phyloP scores from a whole-genome alignment of 2,113 vertebrate species.

The Galeopterus variegatus region DNA sequence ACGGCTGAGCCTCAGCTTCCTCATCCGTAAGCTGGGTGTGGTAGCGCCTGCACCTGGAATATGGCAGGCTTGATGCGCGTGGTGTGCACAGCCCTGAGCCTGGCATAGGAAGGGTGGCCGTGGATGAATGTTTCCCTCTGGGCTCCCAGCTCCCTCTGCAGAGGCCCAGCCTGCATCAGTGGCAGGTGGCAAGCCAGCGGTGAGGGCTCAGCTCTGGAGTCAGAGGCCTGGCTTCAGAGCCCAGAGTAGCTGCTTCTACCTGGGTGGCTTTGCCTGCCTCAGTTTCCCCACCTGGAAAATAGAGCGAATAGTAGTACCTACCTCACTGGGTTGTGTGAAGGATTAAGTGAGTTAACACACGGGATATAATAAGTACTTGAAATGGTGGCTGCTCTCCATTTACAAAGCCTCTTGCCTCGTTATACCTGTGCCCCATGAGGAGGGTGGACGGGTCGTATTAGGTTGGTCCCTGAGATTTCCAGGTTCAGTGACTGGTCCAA shows the following conservation, averaged over 20 bases:
- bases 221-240: no score
- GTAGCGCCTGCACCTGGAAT: rapidly evolving
- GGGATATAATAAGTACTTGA: rapidly evolving
- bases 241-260: background rate
- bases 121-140: rapidly evolving
- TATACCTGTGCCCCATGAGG: rapidly evolving
- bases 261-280: background rate
- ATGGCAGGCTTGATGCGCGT: rapidly evolving
- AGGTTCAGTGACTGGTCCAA: rapidly evolving
- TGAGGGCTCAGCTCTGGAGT: background rate
- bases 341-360: rapidly evolving
- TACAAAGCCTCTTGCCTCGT: rapidly evolving
- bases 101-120: rapidly evolving
- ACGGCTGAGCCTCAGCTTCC: background rate
- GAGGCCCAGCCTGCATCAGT: rapidly evolving
- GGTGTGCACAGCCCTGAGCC: rapidly evolving
- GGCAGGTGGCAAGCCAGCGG: rapidly evolving
- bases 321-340: background rate
- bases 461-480: background rate
- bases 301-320: rapidly evolving
- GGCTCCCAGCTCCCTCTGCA: background rate
- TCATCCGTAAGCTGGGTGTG: rapidly evolving
- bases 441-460: rapidly evolving
- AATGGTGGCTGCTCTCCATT: rapidly evolving
- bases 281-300: background rate